Evolutionary conservation across 2,113 vertebrate genomes (phyloP).

Genomic region (Brachypodius melanocephalos): DNA sequence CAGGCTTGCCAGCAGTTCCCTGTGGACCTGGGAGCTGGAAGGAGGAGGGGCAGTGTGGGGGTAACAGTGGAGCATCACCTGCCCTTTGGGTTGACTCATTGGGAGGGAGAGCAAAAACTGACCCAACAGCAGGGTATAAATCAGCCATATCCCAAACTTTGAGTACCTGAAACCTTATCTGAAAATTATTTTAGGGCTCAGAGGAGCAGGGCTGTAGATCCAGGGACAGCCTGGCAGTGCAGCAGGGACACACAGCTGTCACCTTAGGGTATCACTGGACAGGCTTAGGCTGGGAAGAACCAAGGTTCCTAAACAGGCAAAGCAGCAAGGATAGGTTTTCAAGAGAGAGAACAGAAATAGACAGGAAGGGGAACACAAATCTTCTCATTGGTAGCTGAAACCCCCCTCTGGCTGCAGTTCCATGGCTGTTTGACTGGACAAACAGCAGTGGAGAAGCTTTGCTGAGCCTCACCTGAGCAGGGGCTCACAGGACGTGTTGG

Average conservation of each 20-base stretch:
- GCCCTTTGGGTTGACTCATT: neutral
- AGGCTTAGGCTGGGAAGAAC: neutral
- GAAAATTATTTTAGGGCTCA: neutral
- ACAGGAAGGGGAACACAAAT: neutral
- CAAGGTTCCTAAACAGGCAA: neutral
- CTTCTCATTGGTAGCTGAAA: neutral
- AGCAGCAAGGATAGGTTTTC: neutral
- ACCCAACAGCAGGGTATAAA: too few species aligned
- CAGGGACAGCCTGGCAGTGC: neutral
- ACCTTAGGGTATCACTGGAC: neutral
- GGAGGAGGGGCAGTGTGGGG: neutral
- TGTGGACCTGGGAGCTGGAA: neutral
- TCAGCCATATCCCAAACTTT: neutral
- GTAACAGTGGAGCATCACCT: neutral
- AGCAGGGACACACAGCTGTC: neutral
- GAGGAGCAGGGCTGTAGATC: neutral
- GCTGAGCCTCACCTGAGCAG: slow-evolving; percentile 19
- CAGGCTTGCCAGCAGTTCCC: neutral
- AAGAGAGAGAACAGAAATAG: neutral
- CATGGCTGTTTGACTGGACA: neutral
- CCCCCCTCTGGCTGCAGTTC: neutral
- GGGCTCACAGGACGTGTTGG: neutral
- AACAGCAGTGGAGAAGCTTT: neutral
- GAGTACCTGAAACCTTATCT: neutral
- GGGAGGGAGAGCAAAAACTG: neutral